Percentiles rank a stretch among this genome's conserved stretches.
Evolutionary conservation across 2,888 invertebrate genomes (phyloP).

Genomic region (Bombylius discolor): DNA sequence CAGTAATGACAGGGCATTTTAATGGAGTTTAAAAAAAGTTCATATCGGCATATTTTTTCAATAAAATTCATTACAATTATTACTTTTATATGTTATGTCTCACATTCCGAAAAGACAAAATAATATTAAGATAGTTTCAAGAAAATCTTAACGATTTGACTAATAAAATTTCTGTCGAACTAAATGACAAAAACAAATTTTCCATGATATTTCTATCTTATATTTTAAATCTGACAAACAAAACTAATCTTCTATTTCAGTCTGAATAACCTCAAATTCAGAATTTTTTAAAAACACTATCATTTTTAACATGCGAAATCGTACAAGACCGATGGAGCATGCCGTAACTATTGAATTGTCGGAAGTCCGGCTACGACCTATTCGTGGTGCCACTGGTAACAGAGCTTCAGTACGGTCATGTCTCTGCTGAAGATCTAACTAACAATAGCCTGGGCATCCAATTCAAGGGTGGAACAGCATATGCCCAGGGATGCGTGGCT

Average conservation of each 20-base stretch:
- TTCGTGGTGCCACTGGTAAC: no score
- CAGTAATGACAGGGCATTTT: background rate
- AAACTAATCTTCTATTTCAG: background rate
- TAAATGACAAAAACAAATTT: background rate
- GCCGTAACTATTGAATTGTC: no score
- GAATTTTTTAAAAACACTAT: no score
- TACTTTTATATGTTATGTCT: background rate
- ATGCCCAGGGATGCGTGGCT: no score
- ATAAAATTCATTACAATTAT: background rate
- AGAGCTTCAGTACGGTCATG: no score
- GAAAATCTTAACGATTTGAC: background rate
- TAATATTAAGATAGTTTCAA: background rate
- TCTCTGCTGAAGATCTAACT: no score
- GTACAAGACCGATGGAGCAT: no score
- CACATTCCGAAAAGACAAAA: background rate
- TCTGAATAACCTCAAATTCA: background rate
- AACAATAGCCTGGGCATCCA: no score
- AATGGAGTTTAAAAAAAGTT: background rate
- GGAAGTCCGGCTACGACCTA: no score
- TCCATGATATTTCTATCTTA: background rate
- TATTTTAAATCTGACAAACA: background rate
- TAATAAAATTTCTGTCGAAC: no score
- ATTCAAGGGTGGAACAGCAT: no score
- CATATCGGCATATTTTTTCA: background rate
- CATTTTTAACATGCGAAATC: no score